phyloP scores from a whole-genome alignment of 2,113 vertebrate genomes.

The Piaya cayana region DNA sequence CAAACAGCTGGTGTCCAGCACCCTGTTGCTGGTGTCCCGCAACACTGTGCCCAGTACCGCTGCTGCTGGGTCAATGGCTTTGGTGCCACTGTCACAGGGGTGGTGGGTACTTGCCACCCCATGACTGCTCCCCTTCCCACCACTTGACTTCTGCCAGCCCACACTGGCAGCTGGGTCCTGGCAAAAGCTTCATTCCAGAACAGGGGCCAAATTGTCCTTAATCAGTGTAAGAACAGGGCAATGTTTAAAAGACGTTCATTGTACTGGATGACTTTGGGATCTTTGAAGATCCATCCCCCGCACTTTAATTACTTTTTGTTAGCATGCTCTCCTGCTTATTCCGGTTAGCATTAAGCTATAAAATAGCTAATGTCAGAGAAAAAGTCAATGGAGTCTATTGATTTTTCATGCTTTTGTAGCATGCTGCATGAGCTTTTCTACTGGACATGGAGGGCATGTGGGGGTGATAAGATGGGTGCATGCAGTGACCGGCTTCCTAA shows the following conservation, averaged over 20 bases:
- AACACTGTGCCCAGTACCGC: background rate
- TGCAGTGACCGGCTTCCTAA: accelerated
- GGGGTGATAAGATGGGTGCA: background rate
- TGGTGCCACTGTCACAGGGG: background rate
- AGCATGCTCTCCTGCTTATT: background rate
- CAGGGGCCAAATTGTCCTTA: accelerated
- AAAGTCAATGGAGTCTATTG: slow-evolving; percentile 13
- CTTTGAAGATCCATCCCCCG: background rate
- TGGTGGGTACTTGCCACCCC: accelerated
- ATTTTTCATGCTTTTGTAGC: background rate
- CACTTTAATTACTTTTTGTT: background rate
- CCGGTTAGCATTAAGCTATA: background rate
- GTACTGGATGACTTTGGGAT: background rate
- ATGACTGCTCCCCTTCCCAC: background rate
- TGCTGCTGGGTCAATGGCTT: background rate
- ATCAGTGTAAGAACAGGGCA: background rate
- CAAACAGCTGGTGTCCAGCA: background rate
- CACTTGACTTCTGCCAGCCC: background rate
- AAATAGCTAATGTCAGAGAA: background rate
- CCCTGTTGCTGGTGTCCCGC: accelerated
- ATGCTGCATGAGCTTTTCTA: background rate
- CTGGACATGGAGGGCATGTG: background rate
- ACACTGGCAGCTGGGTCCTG: accelerated
- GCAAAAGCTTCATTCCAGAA: background rate
- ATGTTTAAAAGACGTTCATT: background rate